phyloP scores from a whole-genome alignment of 1,140 invertebrate genomes.

The fruit fly (Drosophila melanogaster) region DNA sequence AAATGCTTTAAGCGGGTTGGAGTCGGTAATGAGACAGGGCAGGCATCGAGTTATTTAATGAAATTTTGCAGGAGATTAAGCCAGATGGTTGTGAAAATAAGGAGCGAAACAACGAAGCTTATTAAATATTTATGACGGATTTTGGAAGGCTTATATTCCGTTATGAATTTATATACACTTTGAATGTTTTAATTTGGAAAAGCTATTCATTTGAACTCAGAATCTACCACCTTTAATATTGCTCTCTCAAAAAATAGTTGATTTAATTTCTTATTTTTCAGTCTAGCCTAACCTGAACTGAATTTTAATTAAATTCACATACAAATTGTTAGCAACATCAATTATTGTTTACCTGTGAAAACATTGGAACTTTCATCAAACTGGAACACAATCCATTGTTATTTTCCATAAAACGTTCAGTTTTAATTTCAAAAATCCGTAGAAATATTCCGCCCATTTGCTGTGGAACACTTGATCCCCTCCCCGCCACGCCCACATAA shows the following conservation, averaged over 20 bases:
- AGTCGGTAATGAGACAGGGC: constrained; percentile 9
- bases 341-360: not conserved
- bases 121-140: constrained; percentile 5
- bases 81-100: not conserved
- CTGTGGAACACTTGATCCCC: constrained; percentile 17
- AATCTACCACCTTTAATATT: not conserved
- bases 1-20: constrained; percentile 32
- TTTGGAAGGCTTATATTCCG: not conserved
- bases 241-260: not conserved
- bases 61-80: constrained; percentile 8
- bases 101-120: not conserved
- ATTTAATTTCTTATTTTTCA: not conserved
- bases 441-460: constrained; percentile 8
- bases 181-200: not conserved
- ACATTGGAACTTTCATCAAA: not conserved
- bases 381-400: not conserved
- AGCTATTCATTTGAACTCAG: not conserved
- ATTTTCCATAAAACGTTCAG: constrained; percentile 5
- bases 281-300: no score
- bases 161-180: constrained; percentile 1
- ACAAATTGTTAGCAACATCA: not conserved
- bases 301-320: constrained; percentile 13
- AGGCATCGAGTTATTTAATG: constrained; percentile 13
- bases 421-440: constrained; percentile 28
- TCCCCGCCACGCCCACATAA: not conserved